Conservation (phyloP, 2,113 vertebrate species). For the Oreochromis tanganicae region DNA sequence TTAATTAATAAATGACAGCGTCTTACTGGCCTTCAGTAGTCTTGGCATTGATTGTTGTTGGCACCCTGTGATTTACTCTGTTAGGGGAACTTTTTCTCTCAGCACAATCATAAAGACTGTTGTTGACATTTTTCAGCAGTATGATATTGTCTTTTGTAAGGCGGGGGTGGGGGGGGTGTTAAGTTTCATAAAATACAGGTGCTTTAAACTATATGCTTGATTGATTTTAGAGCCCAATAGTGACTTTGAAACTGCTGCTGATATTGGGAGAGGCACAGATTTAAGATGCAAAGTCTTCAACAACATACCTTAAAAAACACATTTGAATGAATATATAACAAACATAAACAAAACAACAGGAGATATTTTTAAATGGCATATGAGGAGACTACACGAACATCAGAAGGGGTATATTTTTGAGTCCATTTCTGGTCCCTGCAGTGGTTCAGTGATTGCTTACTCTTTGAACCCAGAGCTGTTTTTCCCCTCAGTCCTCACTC, state of each 20-base stretch:
- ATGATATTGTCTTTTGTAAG: background rate
- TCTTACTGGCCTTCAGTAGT: background rate
- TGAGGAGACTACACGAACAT: background rate
- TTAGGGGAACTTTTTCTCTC: background rate
- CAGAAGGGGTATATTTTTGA: background rate
- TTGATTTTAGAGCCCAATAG: background rate
- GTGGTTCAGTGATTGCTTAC: background rate
- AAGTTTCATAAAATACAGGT: background rate
- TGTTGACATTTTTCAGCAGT: background rate
- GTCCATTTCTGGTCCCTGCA: background rate
- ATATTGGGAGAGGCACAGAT: background rate
- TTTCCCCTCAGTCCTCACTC: background rate
- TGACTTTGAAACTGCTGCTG: background rate
- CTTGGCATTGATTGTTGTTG: background rate
- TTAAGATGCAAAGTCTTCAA: background rate
- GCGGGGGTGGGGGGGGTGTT: background rate
- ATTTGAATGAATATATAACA: background rate
- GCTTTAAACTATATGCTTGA: background rate
- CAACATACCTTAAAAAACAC: background rate
- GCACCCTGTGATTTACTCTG: background rate
- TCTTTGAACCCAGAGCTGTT: background rate
- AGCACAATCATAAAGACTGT: background rate
- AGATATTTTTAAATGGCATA: too few relatives aligned
- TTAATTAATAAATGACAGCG: background rate
- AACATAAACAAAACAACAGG: background rate